Evolutionary conservation across 1,140 invertebrate species (phyloP).

Genomic region (Brachionus plicatilis): DNA sequence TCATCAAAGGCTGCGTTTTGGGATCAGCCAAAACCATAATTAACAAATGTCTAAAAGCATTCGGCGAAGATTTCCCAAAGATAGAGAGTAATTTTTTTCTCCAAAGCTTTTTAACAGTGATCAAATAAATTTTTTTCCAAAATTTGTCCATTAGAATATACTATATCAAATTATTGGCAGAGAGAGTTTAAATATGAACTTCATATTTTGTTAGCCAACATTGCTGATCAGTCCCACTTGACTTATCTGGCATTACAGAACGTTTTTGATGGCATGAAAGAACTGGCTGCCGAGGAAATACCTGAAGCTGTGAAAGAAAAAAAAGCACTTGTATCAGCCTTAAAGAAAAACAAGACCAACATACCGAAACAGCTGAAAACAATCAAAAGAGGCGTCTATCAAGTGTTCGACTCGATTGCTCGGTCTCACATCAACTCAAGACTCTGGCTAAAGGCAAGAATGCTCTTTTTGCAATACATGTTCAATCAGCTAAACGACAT

Average conservation of each 20-base stretch:
- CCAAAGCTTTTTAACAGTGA: not conserved
- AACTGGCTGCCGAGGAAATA: not conserved
- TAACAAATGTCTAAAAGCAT: not conserved
- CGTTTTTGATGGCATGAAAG: slow-evolving; percentile 16
- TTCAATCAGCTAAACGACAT: slow-evolving; percentile 14
- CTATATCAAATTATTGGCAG: not conserved
- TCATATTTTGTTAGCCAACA: not conserved
- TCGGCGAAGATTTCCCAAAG: slow-evolving; percentile 28
- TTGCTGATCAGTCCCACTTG: slow-evolving; percentile 24
- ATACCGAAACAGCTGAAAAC: not conserved
- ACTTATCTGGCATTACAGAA: slow-evolving; percentile 6
- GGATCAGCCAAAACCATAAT: slow-evolving; percentile 4
- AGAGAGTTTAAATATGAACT: slow-evolving; percentile 30
- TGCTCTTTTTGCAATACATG: slow-evolving; percentile 22
- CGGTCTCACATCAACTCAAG: not conserved
- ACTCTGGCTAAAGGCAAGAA: slow-evolving; percentile 14
- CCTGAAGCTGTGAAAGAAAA: not conserved
- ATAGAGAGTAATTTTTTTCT: not conserved
- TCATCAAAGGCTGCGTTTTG: slow-evolving; percentile 29
- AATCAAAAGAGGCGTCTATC: not conserved
- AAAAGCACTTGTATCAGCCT: not conserved
- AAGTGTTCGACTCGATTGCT: slow-evolving; percentile 1
- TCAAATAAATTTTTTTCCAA: not conserved
- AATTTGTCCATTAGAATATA: not conserved
- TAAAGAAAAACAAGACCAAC: not conserved